Conservation (phyloP, 2,888 invertebrate species). For the Ethmia dodecea region DNA sequence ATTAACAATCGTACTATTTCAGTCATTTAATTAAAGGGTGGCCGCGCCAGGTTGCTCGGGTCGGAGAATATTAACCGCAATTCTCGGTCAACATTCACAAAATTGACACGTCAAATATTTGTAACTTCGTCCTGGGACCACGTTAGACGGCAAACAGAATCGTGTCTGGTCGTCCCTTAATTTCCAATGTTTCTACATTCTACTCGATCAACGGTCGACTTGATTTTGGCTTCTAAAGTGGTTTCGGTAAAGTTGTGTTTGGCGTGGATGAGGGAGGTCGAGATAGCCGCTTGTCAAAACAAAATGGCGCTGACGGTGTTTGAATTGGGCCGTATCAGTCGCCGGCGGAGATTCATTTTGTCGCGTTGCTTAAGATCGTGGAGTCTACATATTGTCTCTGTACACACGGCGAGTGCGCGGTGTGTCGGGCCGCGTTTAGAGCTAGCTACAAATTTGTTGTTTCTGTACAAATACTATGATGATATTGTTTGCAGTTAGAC, state of each 20-base stretch:
- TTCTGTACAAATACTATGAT: conserved; percentile 74
- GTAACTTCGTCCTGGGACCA: conserved; percentile 77
- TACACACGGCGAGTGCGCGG: conserved; percentile 71
- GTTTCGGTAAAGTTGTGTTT: conserved; percentile 42
- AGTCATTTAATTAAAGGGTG: conserved; percentile 72
- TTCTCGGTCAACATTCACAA: conserved; percentile 77
- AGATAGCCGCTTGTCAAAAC: conserved; percentile 74
- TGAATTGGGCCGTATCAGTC: conserved; percentile 77
- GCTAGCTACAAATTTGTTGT: conserved; percentile 77
- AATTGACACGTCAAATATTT: conserved; percentile 80
- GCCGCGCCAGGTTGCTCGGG: conserved; percentile 54
- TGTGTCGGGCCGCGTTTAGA: conserved; percentile 74
- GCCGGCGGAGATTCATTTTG: conserved; percentile 76
- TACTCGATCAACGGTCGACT: conserved; percentile 38
- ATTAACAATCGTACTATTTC: conserved; percentile 69
- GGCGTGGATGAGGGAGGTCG: conserved; percentile 25
- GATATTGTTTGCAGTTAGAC: conserved; percentile 74
- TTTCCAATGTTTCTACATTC: conserved; percentile 75
- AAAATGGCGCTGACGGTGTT: conserved; percentile 76
- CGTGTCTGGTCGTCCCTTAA: conserved; percentile 77
- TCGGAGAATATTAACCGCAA: conserved; percentile 76
- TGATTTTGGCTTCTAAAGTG: conserved; percentile 37
- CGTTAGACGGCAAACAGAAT: conserved; percentile 76
- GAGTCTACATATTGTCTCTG: conserved; percentile 74
- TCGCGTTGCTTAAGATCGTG: conserved; percentile 75